phyloP scores from a whole-genome alignment of 2,888 invertebrate genomes.

The Cordilura impudica region DNA sequence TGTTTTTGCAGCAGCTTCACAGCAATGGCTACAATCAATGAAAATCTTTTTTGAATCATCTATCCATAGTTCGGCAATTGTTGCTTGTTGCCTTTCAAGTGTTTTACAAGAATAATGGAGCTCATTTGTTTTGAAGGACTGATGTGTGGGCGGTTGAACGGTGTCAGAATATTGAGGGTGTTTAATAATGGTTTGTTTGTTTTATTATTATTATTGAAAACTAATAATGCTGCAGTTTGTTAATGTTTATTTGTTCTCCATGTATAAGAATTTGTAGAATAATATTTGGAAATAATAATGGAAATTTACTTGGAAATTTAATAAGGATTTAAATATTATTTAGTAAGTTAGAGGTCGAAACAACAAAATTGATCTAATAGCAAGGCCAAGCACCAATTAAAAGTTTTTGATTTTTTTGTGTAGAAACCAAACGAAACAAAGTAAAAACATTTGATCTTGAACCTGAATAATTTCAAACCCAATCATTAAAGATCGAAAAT shows the following conservation, averaged over 20 bases:
- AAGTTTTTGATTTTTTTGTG: too few relatives aligned
- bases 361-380: too few relatives aligned
- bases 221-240: neutral
- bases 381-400: too few relatives aligned
- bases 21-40: neutral
- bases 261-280: neutral
- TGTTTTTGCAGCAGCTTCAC: neutral
- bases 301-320: too few relatives aligned
- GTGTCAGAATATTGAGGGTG: too few relatives aligned
- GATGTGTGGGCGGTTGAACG: neutral
- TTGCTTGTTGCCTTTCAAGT: conserved; percentile 31
- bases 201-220: neutral
- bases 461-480: too few relatives aligned
- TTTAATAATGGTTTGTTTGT: neutral
- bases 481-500: too few relatives aligned
- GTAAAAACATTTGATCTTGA: too few relatives aligned
- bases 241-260: neutral
- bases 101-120: conserved; percentile 3
- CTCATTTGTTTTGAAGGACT: neutral
- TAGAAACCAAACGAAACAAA: too few relatives aligned
- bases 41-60: neutral
- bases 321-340: too few relatives aligned
- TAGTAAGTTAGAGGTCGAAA: too few relatives aligned
- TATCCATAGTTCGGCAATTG: conserved; percentile 21
- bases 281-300: too few relatives aligned